Base-by-base conservation (phyloP, 2,888 invertebrate species). In the Phytoseiulus persimilis region DNA sequence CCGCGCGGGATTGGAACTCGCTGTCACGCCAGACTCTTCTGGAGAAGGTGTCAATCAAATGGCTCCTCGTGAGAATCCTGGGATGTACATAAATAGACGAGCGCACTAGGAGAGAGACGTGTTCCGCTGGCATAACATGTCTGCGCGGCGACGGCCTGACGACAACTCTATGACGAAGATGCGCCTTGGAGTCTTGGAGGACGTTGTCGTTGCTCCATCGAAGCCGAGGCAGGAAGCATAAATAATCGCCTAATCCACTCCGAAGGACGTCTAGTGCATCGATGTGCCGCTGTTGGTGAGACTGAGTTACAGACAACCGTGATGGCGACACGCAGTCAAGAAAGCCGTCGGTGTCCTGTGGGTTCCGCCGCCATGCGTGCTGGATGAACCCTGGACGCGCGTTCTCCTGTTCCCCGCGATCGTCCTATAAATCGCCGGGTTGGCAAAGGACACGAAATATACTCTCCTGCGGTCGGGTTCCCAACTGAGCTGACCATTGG, bases 181-280 rank as follows among this genome's bases (percentile, higher is more conserved):
- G 65, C 65, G 65, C 65, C 65, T 65, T 65, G 65, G 65, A 65
- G 18, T 65, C 65, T 65, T 65, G 18, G 65, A 65, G 65, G 65
- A 65, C 65, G 65, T 65, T 28, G 65, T 65, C 65, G 28, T 65
- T 46, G 46, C 46, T 46, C 3, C 33, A 31, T 31, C 33, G 32
- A 18, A 32, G 23, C 32, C n/a, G 39, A 31, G 6, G n/a, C 87
- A n/a, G 87, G 87, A 87, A 32, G 87, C 87, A 33, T 33, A 87
- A 31, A 87, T 87, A 87, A 32, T 87, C 87, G 87, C 87, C 39
- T 87, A 87, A 87, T 87, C 87, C 87, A n/a, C 87, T 32, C 28
- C 87, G 45, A 87, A 45, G 87, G 87, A 65, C 65, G 65, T 65
- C 65, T 6, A 65, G 65, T 65, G 46, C 14, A 11, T 46, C 46